These are phyloP conservation scores for Crocidura indochinensis DNA, from an alignment of 2,797 vertebrate genomes.

Conservation along the genomic window DNA sequence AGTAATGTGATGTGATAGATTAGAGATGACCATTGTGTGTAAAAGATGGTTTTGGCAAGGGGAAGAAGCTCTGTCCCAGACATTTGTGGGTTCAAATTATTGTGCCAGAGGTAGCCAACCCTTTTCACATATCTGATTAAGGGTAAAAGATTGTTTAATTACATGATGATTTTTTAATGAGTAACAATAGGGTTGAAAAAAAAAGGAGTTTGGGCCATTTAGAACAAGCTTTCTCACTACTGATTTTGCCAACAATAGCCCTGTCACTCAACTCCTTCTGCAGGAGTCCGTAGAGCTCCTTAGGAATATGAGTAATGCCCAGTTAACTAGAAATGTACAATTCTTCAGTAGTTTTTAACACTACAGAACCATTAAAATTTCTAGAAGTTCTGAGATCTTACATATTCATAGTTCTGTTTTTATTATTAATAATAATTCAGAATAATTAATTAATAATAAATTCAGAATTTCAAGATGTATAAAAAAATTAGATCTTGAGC, in stretches of 20 bases:
- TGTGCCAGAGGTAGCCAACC: neutral
- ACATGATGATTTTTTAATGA: neutral
- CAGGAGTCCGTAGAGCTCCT: too few relatives aligned
- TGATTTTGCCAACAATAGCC: neutral
- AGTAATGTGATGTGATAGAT: neutral
- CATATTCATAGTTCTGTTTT: slow-evolving; percentile 14
- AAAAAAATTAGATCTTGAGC: neutral
- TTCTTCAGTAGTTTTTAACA: neutral
- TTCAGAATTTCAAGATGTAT: neutral
- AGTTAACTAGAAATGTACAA: neutral
- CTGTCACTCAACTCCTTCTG: neutral
- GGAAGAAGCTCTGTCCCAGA: neutral
- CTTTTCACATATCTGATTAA: neutral
- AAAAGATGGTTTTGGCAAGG: neutral
- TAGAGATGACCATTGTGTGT: neutral
- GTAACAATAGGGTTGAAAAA: neutral
- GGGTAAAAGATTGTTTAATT: neutral
- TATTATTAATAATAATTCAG: too few relatives aligned
- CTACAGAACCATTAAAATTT: neutral
- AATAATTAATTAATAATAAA: too few relatives aligned
- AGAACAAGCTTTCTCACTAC: neutral
- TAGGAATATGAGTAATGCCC: neutral
- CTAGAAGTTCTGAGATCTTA: neutral
- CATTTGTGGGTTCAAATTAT: neutral
- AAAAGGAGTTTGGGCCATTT: neutral